Evolutionary conservation across 2,797 vertebrate genomes (phyloP).

Genomic region (Enteromius fasciolatus): DNA sequence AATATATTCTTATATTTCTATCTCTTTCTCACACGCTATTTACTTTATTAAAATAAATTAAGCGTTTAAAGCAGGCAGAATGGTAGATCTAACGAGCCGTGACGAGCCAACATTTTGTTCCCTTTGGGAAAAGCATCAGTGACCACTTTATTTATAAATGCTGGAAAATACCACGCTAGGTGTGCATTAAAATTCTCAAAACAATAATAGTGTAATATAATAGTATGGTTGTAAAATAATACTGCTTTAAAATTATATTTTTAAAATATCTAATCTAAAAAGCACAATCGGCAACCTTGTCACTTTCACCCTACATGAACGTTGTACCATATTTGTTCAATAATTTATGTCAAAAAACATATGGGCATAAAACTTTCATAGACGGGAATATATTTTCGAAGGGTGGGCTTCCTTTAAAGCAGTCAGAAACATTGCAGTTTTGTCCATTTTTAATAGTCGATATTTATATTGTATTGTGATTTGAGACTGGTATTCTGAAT

Average conservation of each 20-base stretch:
- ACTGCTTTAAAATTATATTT: neutral
- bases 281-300: neutral
- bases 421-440: neutral
- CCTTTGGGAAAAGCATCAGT: neutral
- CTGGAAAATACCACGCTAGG: neutral
- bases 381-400: neutral
- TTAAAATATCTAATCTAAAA: neutral
- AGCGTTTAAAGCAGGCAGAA: neutral
- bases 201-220: neutral
- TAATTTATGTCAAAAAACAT: neutral
- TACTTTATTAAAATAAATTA: neutral
- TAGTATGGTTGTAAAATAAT: neutral
- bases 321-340: neutral
- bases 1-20: too few species aligned
- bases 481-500: neutral
- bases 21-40: neutral
- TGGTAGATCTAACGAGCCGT: neutral
- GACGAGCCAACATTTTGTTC: neutral
- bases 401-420: neutral
- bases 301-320: neutral
- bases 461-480: neutral
- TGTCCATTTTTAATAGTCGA: neutral
- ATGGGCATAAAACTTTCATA: too few species aligned
- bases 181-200: neutral
- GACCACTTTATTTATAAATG: too few species aligned